Evolutionary conservation across 2,113 vertebrate genomes (phyloP), one percentile per base, ranked within the genome.

Genomic region (Macrotus californicus): DNA sequence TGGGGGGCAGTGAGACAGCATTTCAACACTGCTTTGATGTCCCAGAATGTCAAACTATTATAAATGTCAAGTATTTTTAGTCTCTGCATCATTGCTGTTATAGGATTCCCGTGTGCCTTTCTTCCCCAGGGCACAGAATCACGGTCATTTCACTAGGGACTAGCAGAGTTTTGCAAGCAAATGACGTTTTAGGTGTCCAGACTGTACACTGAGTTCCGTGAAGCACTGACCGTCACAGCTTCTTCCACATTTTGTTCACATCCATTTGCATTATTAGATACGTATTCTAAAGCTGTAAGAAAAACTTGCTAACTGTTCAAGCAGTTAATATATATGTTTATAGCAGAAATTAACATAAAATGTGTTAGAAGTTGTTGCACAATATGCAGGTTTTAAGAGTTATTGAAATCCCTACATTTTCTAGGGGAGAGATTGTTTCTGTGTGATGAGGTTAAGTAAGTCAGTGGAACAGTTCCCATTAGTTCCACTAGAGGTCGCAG

Each of bases 61-160:
- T 31, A 95, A 96, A 95, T 91, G 95, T 96, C 94, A 89, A 95
- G 89, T 97, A 94, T 95, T 97, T 97, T 95, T 93, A 96, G 94
- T 59, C 56, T 85, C 73, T 80, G 79, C 91, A 93, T 96, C 96
- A 96, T 79, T 3, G 0, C 21, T 21, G 26, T 66, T 82, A 48
- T 61, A 36, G 85, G 67, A 94, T 92, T 54, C 91, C 94, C 91
- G 50, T 22, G 19, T 83, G 82, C n/a, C 39, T 41, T 75, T 66
- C 50, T 29, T 87, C 39, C 39, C 69, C 19, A 52, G 89, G 3
- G 54, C 36, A 88, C 56, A 76, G 75, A 92, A 77, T 96, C 54
- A 34, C 43, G 80, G 48, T 94, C 88, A 96, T 94, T 96, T 97
- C 73, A 34, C 83, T 22, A 16, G 79, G 67, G 96, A 95, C 80